Conservation (phyloP, 2,113 vertebrate genomes). For the Plectropomus leopardus region DNA sequence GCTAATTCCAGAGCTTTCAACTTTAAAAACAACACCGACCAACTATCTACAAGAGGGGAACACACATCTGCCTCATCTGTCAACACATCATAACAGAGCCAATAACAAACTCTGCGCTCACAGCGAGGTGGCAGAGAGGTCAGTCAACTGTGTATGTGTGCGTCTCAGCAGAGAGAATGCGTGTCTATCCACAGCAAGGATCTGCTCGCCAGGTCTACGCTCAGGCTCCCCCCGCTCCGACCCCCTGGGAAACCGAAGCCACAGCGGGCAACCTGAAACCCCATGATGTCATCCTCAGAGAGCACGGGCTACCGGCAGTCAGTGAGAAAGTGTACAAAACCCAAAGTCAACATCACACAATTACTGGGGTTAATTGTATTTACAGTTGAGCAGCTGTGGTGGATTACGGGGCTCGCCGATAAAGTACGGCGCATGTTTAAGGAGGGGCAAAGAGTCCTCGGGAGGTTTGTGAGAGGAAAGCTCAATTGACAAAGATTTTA, state of each 20-base stretch:
- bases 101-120: slow-evolving; percentile 65
- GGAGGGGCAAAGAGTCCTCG: slow-evolving; percentile 3
- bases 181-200: slow-evolving; percentile 53
- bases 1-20: slow-evolving; percentile 40
- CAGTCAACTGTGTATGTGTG: slow-evolving; percentile 43
- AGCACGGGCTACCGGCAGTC: slow-evolving; percentile 68
- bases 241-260: slow-evolving; percentile 72
- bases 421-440: slow-evolving; percentile 37
- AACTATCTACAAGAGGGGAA: slow-evolving; percentile 44
- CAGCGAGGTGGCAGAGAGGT: slow-evolving; percentile 69
- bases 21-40: slow-evolving; percentile 44
- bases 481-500: slow-evolving; percentile 7
- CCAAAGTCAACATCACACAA: slow-evolving; percentile 76
- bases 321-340: slow-evolving; percentile 67
- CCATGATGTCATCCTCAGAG: slow-evolving; percentile 80
- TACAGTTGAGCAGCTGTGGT: slow-evolving; percentile 73
- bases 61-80: slow-evolving; percentile 78
- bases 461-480: slow-evolving; percentile 11
- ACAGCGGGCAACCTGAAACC: slow-evolving; percentile 75
- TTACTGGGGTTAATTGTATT: slow-evolving; percentile 75
- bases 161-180: slow-evolving; percentile 32
- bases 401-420: slow-evolving; percentile 56
- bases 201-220: slow-evolving; percentile 58
- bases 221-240: slow-evolving; percentile 25
- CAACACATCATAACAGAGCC: slow-evolving; percentile 67